Conservation (phyloP, 2,888 invertebrate genomes). For the Camptogramma bilineatum region DNA sequence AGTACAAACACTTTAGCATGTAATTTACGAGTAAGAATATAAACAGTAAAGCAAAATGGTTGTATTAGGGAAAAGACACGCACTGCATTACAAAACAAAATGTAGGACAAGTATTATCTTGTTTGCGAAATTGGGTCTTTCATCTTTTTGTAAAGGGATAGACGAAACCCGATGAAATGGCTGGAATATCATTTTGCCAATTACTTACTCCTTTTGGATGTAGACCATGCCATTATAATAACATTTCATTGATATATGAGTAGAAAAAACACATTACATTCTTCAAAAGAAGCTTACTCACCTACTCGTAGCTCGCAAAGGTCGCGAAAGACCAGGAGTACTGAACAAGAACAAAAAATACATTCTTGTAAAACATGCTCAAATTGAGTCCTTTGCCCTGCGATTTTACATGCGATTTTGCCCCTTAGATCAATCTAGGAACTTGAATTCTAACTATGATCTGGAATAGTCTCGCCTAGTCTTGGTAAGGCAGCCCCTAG, state of each 20-base stretch:
- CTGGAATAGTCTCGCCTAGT: too few species aligned
- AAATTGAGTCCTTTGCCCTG: too few species aligned
- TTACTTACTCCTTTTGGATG: conserved; percentile 7
- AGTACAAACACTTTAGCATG: not conserved
- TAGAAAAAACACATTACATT: not conserved
- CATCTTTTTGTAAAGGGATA: conserved; percentile 54
- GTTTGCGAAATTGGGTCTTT: conserved; percentile 65
- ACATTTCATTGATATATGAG: not conserved
- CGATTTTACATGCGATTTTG: too few species aligned
- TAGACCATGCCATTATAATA: conserved; percentile 1
- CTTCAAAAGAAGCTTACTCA: not conserved
- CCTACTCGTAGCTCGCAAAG: too few species aligned
- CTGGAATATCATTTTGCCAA: conserved; percentile 11
- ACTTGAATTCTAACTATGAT: too few species aligned
- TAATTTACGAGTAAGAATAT: conserved; percentile 16
- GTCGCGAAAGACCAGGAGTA: too few species aligned
- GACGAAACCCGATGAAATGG: conserved; percentile 23
- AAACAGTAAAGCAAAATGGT: conserved; percentile 62
- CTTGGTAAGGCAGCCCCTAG: too few species aligned
- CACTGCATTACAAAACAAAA: conserved; percentile 57
- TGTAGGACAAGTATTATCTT: conserved; percentile 52
- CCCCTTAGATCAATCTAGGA: too few species aligned
- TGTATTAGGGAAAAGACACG: conserved; percentile 74
- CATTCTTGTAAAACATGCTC: too few species aligned
- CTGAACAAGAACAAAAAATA: too few species aligned